Conservation (phyloP, 2,888 invertebrate species). For the Schizaphis graminum region DNA sequence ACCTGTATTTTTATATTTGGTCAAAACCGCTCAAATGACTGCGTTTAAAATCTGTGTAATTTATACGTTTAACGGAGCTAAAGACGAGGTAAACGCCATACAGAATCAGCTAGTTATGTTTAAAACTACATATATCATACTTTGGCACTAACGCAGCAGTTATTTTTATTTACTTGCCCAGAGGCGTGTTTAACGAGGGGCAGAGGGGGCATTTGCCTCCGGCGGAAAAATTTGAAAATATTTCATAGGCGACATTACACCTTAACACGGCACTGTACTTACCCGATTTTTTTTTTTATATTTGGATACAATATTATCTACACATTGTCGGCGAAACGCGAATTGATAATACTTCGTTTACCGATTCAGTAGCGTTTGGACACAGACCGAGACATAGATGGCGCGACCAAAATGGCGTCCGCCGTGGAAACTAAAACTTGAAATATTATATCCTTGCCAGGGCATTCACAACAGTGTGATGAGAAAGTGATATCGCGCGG, state of each 20-base stretch:
- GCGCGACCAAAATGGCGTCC: not conserved
- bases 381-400: not conserved
- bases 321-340: not conserved
- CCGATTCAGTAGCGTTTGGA: not conserved
- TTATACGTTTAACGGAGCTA: too few relatives aligned
- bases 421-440: not conserved
- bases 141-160: not conserved
- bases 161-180: not conserved
- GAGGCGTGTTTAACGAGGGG: too few relatives aligned
- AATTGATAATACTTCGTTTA: not conserved
- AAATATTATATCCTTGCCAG: not conserved
- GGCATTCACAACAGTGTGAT: not conserved
- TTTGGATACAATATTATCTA: not conserved
- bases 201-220: too few relatives aligned
- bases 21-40: too few relatives aligned
- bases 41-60: too few relatives aligned
- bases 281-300: not conserved
- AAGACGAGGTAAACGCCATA: too few relatives aligned
- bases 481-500: not conserved
- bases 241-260: too few relatives aligned
- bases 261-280: too few relatives aligned
- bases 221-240: too few relatives aligned
- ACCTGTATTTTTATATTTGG: too few relatives aligned
- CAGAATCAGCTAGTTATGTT: not conserved
- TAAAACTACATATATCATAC: not conserved